Percentiles rank a stretch among this genome's conserved stretches.
phyloP scores from a whole-genome alignment of 1,140 invertebrate species.

The Dermatophagoides farinae region DNA sequence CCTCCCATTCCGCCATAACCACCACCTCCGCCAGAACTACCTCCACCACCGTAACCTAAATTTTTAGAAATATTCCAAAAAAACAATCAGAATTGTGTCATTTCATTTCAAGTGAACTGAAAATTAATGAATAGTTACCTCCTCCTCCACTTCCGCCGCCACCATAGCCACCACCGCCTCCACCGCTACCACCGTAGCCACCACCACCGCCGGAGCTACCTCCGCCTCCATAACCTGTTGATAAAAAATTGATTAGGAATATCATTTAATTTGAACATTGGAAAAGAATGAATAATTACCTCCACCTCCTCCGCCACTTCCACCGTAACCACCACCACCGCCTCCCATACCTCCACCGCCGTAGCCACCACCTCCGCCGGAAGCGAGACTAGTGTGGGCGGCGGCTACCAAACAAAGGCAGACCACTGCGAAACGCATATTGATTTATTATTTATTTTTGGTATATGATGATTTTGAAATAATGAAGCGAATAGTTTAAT shows the following conservation, averaged over 20 bases:
- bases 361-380: background rate
- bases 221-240: background rate
- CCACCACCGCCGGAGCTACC: slow-evolving; percentile 1
- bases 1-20: background rate
- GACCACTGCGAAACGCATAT: background rate
- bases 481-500: background rate
- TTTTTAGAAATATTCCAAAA: no score
- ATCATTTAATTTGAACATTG: background rate
- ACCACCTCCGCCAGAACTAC: background rate
- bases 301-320: background rate
- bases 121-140: background rate
- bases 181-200: background rate
- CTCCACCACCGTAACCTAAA: background rate
- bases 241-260: no score
- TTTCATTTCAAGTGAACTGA: no score
- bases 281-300: no score
- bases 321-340: background rate
- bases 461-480: background rate
- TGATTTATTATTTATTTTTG: background rate
- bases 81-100: no score
- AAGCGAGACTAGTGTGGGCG: background rate
- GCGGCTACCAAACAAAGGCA: slow-evolving; percentile 6
- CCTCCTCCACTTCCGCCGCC: background rate
- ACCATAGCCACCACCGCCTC: background rate
- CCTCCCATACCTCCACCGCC: background rate